Percentiles rank a stretch among this genome's conserved stretches.
phyloP scores from a whole-genome alignment of 2,888 invertebrate genomes.

The Anaspis maculata region DNA sequence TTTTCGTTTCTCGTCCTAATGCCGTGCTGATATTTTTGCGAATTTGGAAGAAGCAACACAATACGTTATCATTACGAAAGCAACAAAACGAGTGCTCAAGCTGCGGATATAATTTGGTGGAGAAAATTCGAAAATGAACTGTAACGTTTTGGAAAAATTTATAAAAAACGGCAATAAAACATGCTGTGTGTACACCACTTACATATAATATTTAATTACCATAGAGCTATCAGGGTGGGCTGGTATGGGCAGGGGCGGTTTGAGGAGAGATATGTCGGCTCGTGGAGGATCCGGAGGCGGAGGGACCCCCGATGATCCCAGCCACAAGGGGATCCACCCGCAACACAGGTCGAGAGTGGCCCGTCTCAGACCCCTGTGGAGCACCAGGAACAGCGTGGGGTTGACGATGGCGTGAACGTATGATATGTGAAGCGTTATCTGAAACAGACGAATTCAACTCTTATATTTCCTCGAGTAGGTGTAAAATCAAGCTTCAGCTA shows the following conservation, averaged over 20 bases:
- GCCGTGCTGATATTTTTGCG: too few species aligned
- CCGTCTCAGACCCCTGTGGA: slow-evolving; percentile 66
- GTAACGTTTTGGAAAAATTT: too few species aligned
- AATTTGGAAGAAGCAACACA: too few species aligned
- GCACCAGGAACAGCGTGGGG: slow-evolving; percentile 68
- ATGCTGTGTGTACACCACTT: slow-evolving; percentile 43
- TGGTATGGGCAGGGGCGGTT: slow-evolving; percentile 51
- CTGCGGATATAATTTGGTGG: too few species aligned
- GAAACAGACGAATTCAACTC: background rate
- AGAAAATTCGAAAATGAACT: too few species aligned
- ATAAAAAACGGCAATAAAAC: too few species aligned
- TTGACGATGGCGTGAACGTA: slow-evolving; percentile 82
- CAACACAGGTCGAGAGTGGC: slow-evolving; percentile 68
- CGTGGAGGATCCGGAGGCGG: slow-evolving; percentile 54
- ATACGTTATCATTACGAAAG: too few species aligned
- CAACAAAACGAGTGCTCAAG: too few species aligned
- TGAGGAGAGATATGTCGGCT: slow-evolving; percentile 53
- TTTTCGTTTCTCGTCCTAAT: too few species aligned
- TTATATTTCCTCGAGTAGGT: background rate
- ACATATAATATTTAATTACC: slow-evolving; percentile 49
- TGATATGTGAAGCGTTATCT: slow-evolving; percentile 80
- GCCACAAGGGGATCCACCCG: slow-evolving; percentile 46
- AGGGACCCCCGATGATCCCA: slow-evolving; percentile 41
- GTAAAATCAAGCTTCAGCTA: too few species aligned
- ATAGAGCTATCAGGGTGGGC: slow-evolving; percentile 45